A percentile compares a stretch with the other conserved stretches of the same genome.
These are phyloP conservation scores for Merluccius polli DNA, from an alignment of 2,797 vertebrate species.

Conservation along the genomic window DNA sequence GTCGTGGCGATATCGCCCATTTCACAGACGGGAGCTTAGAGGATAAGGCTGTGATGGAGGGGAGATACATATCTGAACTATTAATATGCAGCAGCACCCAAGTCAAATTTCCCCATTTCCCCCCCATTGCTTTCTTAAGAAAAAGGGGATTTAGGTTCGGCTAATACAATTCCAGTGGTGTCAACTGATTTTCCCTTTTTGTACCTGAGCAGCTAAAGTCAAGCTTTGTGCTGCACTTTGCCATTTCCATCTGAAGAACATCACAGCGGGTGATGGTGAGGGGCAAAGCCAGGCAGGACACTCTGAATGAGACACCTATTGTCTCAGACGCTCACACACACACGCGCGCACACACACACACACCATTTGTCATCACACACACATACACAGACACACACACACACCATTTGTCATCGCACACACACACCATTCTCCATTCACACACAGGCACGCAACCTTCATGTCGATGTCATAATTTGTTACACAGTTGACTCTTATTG, in stretches of 20 bases:
- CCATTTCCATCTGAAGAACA: not conserved
- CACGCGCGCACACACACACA: no score
- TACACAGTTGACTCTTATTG: not conserved
- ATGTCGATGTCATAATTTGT: not conserved
- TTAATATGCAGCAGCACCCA: not conserved
- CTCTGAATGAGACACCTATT: slow-evolving; percentile 2
- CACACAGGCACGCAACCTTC: not conserved
- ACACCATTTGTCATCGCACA: no score
- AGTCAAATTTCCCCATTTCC: not conserved
- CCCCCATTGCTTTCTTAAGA: not conserved
- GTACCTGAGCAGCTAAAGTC: not conserved
- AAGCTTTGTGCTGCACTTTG: not conserved
- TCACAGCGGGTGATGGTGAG: not conserved
- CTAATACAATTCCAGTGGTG: not conserved
- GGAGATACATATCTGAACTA: slow-evolving; percentile 1
- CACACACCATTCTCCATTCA: not conserved
- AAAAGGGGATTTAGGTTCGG: not conserved
- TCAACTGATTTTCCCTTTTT: not conserved
- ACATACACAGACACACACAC: not conserved
- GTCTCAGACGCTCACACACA: not conserved
- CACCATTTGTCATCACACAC: no score
- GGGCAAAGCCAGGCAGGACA: not conserved
- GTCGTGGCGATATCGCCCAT: not conserved
- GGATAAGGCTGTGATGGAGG: not conserved
- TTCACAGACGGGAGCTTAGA: not conserved